Base-by-base conservation (phyloP, 2,113 vertebrate genomes). In the Pseudopipra pipra region DNA sequence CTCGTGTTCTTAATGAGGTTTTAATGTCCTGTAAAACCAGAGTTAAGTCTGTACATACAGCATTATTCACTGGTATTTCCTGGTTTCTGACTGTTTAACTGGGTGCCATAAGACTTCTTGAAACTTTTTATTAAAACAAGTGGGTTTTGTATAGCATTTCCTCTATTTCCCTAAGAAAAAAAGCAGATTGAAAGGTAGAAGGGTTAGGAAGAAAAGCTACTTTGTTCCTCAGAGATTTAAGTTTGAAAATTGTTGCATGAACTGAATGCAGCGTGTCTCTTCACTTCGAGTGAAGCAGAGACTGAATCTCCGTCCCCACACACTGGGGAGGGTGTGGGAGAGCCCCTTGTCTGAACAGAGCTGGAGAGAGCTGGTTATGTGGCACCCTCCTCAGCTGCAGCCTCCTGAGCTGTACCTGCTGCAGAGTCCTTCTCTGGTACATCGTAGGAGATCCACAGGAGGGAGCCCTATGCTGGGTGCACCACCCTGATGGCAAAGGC, bases 391-490 rank as follows among this genome's bases (percentile, higher is more conserved):
- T 46, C 51, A 37, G 33, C 62, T 56, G 46, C 37, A 43, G 67
- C 8, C 43, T 65, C 9, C 58, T 1, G 3, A 61, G 33, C 35
- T 65, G 8, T 33, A 6, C 54, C 51, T 41, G 44, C 39, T 41
- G 41, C 28, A 0, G n/a, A 52, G 63, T 80, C 56, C 47, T 59
- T 44, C 63, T 41, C 51, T 58, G 82, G 61, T 82, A 81, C 59
- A 1, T 52, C 15, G 51, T 27, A 56, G 62, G 61, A 91, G 93
- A 58, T 72, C 85, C 95, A 66, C 93, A 83, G 41, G 95, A 95
- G 93, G 93, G 93, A 95, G 93, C 93, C 85, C 46, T 67, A 71
- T 80, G 76, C 87, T 86, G 72, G 4, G 67, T 39, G 87, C 72
- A 27, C 67, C 61, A 33, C 43, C 5, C 2, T 3, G 19, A 23